Evolutionary conservation across 1,140 invertebrate genomes (phyloP), one percentile per base, ranked within the genome.

Genomic region (Euura saliciscinereae): DNA sequence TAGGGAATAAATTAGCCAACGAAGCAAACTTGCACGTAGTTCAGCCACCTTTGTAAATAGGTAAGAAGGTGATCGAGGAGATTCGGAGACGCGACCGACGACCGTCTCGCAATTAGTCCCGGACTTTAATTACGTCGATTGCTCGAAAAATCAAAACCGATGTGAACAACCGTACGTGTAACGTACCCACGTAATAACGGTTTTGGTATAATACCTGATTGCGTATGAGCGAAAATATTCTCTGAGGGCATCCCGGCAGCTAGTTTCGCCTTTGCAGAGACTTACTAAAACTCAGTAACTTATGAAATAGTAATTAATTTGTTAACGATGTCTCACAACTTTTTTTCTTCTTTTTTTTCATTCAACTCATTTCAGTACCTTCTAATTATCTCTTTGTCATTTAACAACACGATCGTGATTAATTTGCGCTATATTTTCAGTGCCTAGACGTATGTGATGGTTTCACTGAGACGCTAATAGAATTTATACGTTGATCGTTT

Each of bases 161-260:
- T 4, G 13, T 59, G 51, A 59, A 59, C 13, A 59, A 11, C 2
- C 10, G 8, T n/a, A n/a, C 3, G 51, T 59, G 51, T 59, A 59
- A 59, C 13, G 13, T 59, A 59, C 5, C 51, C 8, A 59, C 51
- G 51, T 59, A 59, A 59, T 59, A 59, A 8, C 51, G 10, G 51
- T 59, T 8, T 59, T 11, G 6, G 51, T 59, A 59, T 59, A 8
- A 0, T 59, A 59, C 51, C 3, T 59, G 51, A 59, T 59, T 59
- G 51, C 51, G 51, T 59, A 59, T 59, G 13, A 59, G 51, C 13
- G 51, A 59, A 59, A 59, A 59, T 59, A 11, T 59, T 59, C 51
- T 59, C 51, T n/a, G 51, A 59, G 51, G 51, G 51, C 51, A 59
- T 28, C 28, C 28, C 28, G 28, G 28, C 28, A 28, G 28, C 28